These are phyloP conservation scores for Pterocles gutturalis DNA, from an alignment of 2,113 vertebrate genomes.

Conservation along the genomic window DNA sequence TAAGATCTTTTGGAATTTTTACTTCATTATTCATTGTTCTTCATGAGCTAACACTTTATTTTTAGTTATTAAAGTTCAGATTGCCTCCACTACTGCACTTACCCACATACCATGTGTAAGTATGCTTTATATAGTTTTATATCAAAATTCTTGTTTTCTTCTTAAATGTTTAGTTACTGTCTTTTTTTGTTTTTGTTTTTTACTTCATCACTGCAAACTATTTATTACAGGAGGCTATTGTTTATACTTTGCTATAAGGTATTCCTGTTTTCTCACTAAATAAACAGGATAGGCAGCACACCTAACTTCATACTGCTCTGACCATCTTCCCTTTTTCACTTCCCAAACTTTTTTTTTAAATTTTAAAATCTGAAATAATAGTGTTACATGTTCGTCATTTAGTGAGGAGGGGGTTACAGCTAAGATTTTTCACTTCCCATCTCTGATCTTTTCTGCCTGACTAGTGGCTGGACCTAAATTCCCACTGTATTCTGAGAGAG, in stretches of 20 bases:
- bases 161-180: neutral
- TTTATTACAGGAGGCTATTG: neutral
- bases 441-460: neutral
- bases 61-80: neutral
- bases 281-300: neutral
- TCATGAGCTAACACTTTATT: neutral
- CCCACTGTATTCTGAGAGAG: neutral
- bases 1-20: neutral
- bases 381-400: neutral
- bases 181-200: neutral
- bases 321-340: neutral
- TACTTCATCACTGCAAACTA: neutral
- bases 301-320: neutral
- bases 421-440: neutral
- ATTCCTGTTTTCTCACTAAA: neutral
- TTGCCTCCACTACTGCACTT: neutral
- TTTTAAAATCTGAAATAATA: neutral
- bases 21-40: neutral
- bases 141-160: neutral
- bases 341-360: neutral
- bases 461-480: neutral
- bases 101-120: neutral
- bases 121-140: neutral
- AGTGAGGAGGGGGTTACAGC: rapidly evolving
- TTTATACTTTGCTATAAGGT: neutral